These are phyloP conservation scores for Nomada fabriciana DNA, from an alignment of 2,888 invertebrate species.

Conservation along the genomic window DNA sequence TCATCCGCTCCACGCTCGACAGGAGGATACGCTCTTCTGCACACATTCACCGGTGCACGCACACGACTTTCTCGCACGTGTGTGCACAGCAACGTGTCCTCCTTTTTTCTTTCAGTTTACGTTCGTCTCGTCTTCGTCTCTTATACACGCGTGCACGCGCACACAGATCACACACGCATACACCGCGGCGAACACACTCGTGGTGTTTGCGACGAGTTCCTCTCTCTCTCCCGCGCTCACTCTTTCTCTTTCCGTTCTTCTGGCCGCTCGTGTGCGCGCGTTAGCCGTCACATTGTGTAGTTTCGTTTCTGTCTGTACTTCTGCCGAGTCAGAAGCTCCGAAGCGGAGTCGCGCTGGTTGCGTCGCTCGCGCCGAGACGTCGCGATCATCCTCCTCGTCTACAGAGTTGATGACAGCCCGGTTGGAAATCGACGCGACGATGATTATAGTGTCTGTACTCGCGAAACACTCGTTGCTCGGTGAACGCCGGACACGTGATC, in stretches of 20 bases:
- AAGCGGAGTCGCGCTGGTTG: slow-evolving; percentile 65
- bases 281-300: slow-evolving; percentile 82
- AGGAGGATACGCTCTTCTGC: slow-evolving; percentile 84
- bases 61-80: slow-evolving; percentile 48
- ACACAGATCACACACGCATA: slow-evolving; percentile 4
- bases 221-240: slow-evolving; percentile 64
- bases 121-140: slow-evolving; percentile 53
- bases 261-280: slow-evolving; percentile 66
- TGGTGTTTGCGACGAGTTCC: slow-evolving; percentile 37
- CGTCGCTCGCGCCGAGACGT: slow-evolving; percentile 28
- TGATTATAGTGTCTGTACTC: slow-evolving; percentile 14
- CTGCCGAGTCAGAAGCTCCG: slow-evolving; percentile 80
- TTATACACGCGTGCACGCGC: slow-evolving; percentile 59
- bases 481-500: slow-evolving; percentile 50
- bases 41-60: slow-evolving; percentile 78
- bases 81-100: slow-evolving; percentile 52
- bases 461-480: slow-evolving; percentile 24
- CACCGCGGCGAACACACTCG: slow-evolving; percentile 16
- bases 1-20: slow-evolving; percentile 80
- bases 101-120: slow-evolving; percentile 52
- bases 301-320: slow-evolving; percentile 82
- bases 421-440: slow-evolving; percentile 21
- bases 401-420: slow-evolving; percentile 53
- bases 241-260: slow-evolving; percentile 39
- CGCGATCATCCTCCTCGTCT: slow-evolving; percentile 9